A percentile compares a stretch with the other conserved stretches of the same genome.
These are phyloP conservation scores for Tiliacea citrago DNA, from an alignment of 2,888 invertebrate genomes.

Conservation along the genomic window DNA sequence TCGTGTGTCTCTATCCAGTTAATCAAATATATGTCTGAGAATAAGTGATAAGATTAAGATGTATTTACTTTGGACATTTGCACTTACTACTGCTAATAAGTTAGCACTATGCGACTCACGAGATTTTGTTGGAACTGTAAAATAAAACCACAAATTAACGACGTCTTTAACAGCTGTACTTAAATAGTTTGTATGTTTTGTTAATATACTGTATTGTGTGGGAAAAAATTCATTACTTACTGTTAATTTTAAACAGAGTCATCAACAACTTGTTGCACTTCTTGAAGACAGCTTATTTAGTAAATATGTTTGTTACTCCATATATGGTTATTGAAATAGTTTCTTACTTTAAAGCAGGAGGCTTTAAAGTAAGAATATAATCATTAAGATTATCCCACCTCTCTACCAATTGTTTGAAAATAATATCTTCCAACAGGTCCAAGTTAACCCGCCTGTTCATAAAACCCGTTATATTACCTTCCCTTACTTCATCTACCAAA, in stretches of 20 bases:
- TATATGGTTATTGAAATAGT: neutral
- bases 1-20: conserved; percentile 54
- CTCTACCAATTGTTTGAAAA: no score
- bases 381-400: neutral
- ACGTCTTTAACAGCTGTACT: conserved; percentile 2
- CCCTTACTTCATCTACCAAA: neutral
- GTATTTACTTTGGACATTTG: conserved; percentile 40
- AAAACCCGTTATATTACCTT: neutral
- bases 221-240: neutral
- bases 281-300: neutral
- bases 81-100: conserved; percentile 43
- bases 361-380: neutral
- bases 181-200: neutral
- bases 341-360: no score
- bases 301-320: neutral
- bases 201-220: neutral
- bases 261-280: no score
- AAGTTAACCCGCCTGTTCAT: neutral
- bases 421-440: neutral
- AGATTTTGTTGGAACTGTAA: conserved; percentile 25
- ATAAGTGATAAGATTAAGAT: conserved; percentile 34
- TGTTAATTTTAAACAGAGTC: neutral
- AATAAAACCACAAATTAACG: conserved; percentile 35
- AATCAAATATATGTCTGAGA: conserved; percentile 52
- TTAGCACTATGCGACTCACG: conserved; percentile 7